Conservation (phyloP, 2,797 vertebrate species). For the Antennarius maculatus region DNA sequence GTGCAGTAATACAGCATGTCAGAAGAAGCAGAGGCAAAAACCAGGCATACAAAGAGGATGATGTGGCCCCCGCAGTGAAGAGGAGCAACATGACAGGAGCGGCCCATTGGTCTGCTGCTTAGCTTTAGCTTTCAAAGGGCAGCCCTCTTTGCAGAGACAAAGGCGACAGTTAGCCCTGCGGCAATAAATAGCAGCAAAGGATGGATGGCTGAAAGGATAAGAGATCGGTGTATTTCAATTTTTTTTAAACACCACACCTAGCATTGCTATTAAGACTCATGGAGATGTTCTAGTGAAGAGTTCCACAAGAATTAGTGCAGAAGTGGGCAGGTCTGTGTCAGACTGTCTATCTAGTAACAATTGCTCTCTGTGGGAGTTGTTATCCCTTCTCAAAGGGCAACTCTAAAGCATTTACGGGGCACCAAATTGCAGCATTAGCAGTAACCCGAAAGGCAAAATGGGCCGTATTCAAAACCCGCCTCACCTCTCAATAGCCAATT, state of each 20-base stretch:
- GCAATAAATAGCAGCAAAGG: slow-evolving; percentile 71
- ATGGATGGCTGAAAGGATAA: slow-evolving; percentile 57
- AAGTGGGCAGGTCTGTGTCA: slow-evolving; percentile 8
- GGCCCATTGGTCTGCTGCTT: slow-evolving; percentile 72
- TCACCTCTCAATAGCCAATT: slow-evolving; percentile 47
- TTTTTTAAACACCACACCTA: slow-evolving; percentile 27
- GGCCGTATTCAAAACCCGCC: slow-evolving; percentile 43
- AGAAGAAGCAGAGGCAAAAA: slow-evolving; percentile 50
- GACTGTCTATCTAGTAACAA: slow-evolving; percentile 37
- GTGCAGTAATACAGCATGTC: slow-evolving; percentile 51
- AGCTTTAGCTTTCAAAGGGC: slow-evolving; percentile 75
- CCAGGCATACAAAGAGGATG: slow-evolving; percentile 55
- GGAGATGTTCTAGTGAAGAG: slow-evolving; percentile 17
- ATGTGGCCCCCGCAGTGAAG: slow-evolving; percentile 38
- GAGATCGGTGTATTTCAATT: slow-evolving; percentile 43
- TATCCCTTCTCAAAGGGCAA: slow-evolving; percentile 43
- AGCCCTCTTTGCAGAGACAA: slow-evolving; percentile 58
- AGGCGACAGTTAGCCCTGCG: slow-evolving; percentile 67
- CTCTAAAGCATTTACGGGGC: slow-evolving; percentile 27
- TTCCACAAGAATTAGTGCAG: slow-evolving; percentile 6
- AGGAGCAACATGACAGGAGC: slow-evolving; percentile 59
- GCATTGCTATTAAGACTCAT: slow-evolving; percentile 27
- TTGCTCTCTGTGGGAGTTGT: slow-evolving; percentile 32
- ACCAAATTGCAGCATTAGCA: slow-evolving; percentile 42
- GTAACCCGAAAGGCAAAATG: slow-evolving; percentile 42